These are phyloP conservation scores for Aradus depressus DNA, from an alignment of 2,888 invertebrate genomes.

Conservation along the genomic window DNA sequence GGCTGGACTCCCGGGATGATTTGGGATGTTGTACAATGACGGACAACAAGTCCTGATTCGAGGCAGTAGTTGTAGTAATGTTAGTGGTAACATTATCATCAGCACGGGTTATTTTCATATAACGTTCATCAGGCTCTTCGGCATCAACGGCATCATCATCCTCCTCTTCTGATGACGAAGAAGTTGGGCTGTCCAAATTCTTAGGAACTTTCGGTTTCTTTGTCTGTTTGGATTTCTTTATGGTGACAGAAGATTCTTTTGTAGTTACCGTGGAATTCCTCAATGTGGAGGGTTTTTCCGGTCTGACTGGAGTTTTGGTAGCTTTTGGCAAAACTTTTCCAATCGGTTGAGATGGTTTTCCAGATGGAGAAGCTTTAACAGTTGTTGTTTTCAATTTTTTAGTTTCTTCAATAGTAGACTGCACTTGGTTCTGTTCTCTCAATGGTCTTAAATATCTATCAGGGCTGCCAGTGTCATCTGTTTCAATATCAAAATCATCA, in stretches of 20 bases:
- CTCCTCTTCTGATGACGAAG: slow-evolving; percentile 28
- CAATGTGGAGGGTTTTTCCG: too few relatives aligned
- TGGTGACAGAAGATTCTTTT: too few relatives aligned
- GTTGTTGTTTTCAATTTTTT: slow-evolving; percentile 1
- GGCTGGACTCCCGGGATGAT: slow-evolving; percentile 63
- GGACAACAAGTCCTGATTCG: slow-evolving; percentile 30
- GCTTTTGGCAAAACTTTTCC: too few relatives aligned
- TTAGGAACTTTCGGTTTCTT: slow-evolving; percentile 3
- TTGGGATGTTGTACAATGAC: slow-evolving; percentile 39
- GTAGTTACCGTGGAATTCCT: too few relatives aligned
- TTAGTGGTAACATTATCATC: slow-evolving; percentile 28
- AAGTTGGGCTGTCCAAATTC: slow-evolving; percentile 13
- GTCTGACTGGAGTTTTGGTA: too few relatives aligned
- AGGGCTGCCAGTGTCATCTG: slow-evolving; percentile 13
- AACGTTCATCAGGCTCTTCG: slow-evolving; percentile 21
- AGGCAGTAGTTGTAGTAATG: slow-evolving; percentile 25
- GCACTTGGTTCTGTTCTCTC: too few relatives aligned
- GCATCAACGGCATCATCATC: slow-evolving; percentile 15
- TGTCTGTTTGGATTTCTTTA: slow-evolving; percentile 16
- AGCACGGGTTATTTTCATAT: slow-evolving; percentile 26
- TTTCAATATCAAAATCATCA: slow-evolving; percentile 41
- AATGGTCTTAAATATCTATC: slow-evolving; percentile 8
- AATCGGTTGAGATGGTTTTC: too few relatives aligned
- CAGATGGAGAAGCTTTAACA: slow-evolving; percentile 17
- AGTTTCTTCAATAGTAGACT: not conserved